Evolutionary conservation across 2,888 invertebrate genomes (phyloP).

Genomic region (Coelogynopora nodosa): DNA sequence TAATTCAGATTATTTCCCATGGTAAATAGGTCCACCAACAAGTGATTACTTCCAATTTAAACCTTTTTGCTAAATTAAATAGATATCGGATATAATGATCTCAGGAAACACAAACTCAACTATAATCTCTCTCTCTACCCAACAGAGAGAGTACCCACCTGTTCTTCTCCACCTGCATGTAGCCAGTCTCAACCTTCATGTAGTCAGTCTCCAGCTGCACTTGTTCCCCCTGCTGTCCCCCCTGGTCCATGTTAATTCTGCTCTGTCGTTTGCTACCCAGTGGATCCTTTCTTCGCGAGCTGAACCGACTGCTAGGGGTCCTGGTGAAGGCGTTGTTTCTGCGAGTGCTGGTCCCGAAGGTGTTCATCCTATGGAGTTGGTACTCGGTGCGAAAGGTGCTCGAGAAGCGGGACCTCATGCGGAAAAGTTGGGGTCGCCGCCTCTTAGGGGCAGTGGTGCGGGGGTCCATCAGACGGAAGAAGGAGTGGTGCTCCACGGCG

Average conservation of each 20-base stretch:
- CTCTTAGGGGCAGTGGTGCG: background rate
- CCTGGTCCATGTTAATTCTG: background rate
- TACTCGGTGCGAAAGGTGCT: conserved; percentile 41
- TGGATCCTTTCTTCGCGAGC: background rate
- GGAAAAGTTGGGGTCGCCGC: conserved; percentile 34
- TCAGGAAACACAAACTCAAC: no score
- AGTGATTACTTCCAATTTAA: no score
- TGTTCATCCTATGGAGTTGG: conserved; percentile 26
- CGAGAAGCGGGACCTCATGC: conserved; percentile 38
- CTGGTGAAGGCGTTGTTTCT: conserved; percentile 30
- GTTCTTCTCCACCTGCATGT: background rate
- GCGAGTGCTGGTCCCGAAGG: conserved; percentile 40
- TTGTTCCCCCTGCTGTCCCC: background rate
- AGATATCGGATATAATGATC: no score
- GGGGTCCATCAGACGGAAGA: conserved; percentile 76
- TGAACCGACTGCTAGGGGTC: conserved; percentile 29
- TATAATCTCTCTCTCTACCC: no score
- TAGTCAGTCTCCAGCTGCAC: background rate
- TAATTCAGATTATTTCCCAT: no score
- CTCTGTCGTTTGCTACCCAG: background rate
- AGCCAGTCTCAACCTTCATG: background rate
- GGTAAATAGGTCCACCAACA: no score
- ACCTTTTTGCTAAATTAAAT: no score
- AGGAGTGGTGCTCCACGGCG: conserved; percentile 97
- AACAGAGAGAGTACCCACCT: no score